Percentiles rank a stretch among this genome's conserved stretches.
These are phyloP conservation scores for Graphium colonna DNA, from an alignment of 2,888 invertebrate species.

Conservation along the genomic window DNA sequence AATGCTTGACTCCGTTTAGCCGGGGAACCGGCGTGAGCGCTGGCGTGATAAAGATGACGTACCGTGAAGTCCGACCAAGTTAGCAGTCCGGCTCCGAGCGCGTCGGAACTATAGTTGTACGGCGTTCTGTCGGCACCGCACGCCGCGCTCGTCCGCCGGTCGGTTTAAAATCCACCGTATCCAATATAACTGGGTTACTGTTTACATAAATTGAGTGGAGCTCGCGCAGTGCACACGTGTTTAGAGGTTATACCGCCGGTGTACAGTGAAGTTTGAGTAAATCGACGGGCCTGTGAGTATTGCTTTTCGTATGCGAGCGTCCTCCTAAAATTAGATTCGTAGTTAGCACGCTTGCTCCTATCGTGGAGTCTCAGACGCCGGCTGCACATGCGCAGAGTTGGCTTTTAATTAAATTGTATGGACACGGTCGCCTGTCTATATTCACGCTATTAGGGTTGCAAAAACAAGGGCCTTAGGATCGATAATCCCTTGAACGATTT, in stretches of 20 bases:
- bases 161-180: conserved; percentile 6
- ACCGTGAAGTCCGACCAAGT: conserved; percentile 11
- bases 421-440: conserved; percentile 1
- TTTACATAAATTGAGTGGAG: background rate
- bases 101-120: conserved; percentile 9
- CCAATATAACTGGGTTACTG: background rate
- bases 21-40: conserved; percentile 22
- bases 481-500: conserved; percentile 11
- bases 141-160: conserved; percentile 6
- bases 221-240: background rate
- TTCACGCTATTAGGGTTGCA: conserved; percentile 6
- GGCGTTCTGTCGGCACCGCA: conserved; percentile 5
- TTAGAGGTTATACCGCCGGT: conserved; percentile 2
- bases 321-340: background rate
- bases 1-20: background rate
- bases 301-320: background rate
- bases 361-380: background rate
- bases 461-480: conserved; percentile 4
- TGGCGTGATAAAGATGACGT: conserved; percentile 21
- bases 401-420: conserved; percentile 11
- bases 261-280: conserved; percentile 7
- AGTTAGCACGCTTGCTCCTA: background rate
- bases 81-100: conserved; percentile 13
- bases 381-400: conserved; percentile 2
- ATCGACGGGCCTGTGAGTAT: conserved; percentile 12